Percentiles rank a stretch among this genome's conserved stretches.
Evolutionary conservation across 1,140 invertebrate species (phyloP).

Genomic region (Prorops nasuta): DNA sequence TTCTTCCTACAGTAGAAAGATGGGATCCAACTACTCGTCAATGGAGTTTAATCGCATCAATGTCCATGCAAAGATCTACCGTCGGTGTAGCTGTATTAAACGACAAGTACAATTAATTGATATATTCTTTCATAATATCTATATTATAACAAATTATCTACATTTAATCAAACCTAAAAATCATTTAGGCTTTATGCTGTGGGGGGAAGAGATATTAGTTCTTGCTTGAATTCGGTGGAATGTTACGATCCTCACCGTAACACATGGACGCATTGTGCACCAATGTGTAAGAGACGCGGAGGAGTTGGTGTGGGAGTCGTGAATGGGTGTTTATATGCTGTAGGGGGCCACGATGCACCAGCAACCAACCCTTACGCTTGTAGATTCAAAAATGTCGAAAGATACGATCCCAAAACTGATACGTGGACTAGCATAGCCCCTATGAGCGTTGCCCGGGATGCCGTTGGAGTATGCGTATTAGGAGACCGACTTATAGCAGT

Average conservation of each 20-base stretch:
- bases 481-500: conserved; percentile 87
- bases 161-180: not conserved
- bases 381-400: conserved; percentile 88
- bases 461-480: conserved; percentile 86
- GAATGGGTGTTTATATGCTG: conserved; percentile 79
- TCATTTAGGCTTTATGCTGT: conserved; percentile 82
- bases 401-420: conserved; percentile 76
- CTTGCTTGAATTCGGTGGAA: conserved; percentile 89
- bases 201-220: conserved; percentile 88
- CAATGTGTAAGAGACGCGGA: conserved; percentile 85
- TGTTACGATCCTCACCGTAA: conserved; percentile 90
- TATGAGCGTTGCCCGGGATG: conserved; percentile 83
- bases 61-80: conserved; percentile 83
- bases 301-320: conserved; percentile 85
- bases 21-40: conserved; percentile 84
- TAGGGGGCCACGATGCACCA: conserved; percentile 88
- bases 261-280: conserved; percentile 82
- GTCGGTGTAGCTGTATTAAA: conserved; percentile 86
- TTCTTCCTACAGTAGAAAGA: conserved; percentile 87
- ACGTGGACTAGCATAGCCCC: conserved; percentile 88
- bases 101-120: conserved; percentile 61
- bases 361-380: conserved; percentile 79
- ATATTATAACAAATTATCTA: not conserved
- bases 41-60: conserved; percentile 86
- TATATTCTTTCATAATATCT: not conserved